Conservation (phyloP, 2,888 invertebrate species). For the Cephus pygmeus region DNA sequence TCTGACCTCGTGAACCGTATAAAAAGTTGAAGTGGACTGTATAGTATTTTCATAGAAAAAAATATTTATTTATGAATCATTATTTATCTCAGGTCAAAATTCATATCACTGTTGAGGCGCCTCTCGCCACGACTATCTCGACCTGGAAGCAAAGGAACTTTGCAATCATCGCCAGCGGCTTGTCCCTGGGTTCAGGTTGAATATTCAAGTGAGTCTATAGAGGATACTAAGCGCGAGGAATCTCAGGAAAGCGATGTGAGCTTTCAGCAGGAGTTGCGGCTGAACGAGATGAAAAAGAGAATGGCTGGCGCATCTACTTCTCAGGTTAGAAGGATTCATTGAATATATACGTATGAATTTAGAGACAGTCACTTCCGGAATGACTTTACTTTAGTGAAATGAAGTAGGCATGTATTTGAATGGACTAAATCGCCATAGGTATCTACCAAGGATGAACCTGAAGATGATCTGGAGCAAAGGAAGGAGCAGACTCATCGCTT, state of each 20-base stretch:
- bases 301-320: constrained; percentile 50
- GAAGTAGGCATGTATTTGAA: neutral
- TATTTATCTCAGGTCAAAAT: constrained; percentile 50
- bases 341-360: neutral
- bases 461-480: constrained; percentile 5
- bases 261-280: constrained; percentile 57
- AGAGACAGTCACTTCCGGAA: neutral
- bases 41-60: constrained; percentile 2
- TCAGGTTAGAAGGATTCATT: constrained; percentile 39
- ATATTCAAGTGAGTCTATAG: constrained; percentile 53
- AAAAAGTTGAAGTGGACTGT: constrained; percentile 8
- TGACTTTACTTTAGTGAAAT: neutral
- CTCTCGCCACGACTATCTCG: constrained; percentile 58
- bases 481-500: constrained; percentile 19
- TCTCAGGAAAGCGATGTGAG: constrained; percentile 55
- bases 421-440: neutral
- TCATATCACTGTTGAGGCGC: constrained; percentile 56
- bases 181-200: constrained; percentile 63
- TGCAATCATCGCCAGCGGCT: constrained; percentile 54
- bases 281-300: constrained; percentile 57
- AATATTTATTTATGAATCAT: neutral
- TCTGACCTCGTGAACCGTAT: neutral
- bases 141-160: constrained; percentile 49
- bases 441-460: neutral
- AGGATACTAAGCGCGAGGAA: constrained; percentile 46